Conservation (phyloP, 2,113 vertebrate genomes). For the Danio rerio region DNA sequence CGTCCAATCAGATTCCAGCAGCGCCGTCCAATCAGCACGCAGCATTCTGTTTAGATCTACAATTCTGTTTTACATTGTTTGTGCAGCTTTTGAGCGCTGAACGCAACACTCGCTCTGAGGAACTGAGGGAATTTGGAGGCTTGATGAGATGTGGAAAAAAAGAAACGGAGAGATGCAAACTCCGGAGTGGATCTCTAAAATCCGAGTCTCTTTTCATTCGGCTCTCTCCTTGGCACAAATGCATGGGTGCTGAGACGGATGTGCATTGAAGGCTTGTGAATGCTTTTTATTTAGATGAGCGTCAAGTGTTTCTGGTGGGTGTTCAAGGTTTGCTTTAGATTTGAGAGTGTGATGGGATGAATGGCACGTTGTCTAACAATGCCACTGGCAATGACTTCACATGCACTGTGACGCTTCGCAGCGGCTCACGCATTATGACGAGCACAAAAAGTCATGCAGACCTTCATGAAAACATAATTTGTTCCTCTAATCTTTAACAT, state of each 20-base stretch:
- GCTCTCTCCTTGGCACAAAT: conserved; percentile 33
- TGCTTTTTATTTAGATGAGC: not conserved
- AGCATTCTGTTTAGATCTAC: not conserved
- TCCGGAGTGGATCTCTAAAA: conserved; percentile 1
- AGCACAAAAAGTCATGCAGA: no score
- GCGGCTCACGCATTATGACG: no score
- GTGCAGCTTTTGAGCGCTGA: no score
- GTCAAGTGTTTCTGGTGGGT: not conserved
- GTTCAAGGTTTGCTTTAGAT: conserved; percentile 7
- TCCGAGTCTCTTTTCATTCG: conserved; percentile 4
- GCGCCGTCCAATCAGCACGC: not conserved
- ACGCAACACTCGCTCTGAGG: no score
- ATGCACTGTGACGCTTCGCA: no score
- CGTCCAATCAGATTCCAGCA: no score
- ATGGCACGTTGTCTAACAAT: not conserved
- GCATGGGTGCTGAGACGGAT: not conserved
- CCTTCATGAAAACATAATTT: no score
- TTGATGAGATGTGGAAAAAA: not conserved
- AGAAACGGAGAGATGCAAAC: not conserved
- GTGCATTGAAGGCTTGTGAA: not conserved
- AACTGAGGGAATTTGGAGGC: not conserved
- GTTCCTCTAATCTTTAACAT: no score
- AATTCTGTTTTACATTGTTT: no score
- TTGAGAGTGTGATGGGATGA: not conserved
- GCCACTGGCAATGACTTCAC: no score